Conservation (phyloP, 2,888 invertebrate species). For the Drosophila ezoana region DNA sequence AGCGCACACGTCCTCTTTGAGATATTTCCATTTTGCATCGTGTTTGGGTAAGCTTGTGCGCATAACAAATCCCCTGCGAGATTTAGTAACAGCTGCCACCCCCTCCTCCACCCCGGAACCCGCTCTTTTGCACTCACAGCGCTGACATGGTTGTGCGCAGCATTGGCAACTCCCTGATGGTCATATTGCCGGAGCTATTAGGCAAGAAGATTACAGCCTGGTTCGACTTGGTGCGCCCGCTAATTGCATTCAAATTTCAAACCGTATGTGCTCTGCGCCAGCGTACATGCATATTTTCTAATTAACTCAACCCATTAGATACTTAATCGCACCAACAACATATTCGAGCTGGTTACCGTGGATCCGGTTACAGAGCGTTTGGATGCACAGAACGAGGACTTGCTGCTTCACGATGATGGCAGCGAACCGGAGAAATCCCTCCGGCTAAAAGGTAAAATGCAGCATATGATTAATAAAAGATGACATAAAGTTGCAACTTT, state of each 20-base stretch:
- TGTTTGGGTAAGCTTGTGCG: conserved; percentile 91
- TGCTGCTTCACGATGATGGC: conserved; percentile 87
- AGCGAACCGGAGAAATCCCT: conserved; percentile 90
- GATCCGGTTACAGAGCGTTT: conserved; percentile 92
- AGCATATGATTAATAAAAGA: too few relatives aligned
- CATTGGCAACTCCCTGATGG: conserved; percentile 95
- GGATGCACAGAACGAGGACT: conserved; percentile 85
- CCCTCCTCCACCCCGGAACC: not conserved
- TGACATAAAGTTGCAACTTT: too few relatives aligned
- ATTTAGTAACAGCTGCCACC: not conserved
- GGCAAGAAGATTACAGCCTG: conserved; percentile 96
- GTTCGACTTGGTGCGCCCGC: conserved; percentile 95
- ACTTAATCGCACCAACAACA: conserved; percentile 97
- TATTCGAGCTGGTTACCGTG: conserved; percentile 96
- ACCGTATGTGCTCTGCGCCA: conserved; percentile 88
- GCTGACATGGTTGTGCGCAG: conserved; percentile 95
- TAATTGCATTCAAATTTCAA: conserved; percentile 97
- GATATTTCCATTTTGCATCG: conserved; percentile 98
- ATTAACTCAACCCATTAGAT: conserved; percentile 87
- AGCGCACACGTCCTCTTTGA: conserved; percentile 96
- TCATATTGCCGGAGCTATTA: conserved; percentile 93
- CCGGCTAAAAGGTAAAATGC: conserved; percentile 89
- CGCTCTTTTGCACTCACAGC: conserved; percentile 84
- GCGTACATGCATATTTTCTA: not conserved
- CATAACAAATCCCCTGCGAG: conserved; percentile 1